Base-by-base conservation (phyloP, 2,113 vertebrate species). In the Cranoglanis bouderius region DNA sequence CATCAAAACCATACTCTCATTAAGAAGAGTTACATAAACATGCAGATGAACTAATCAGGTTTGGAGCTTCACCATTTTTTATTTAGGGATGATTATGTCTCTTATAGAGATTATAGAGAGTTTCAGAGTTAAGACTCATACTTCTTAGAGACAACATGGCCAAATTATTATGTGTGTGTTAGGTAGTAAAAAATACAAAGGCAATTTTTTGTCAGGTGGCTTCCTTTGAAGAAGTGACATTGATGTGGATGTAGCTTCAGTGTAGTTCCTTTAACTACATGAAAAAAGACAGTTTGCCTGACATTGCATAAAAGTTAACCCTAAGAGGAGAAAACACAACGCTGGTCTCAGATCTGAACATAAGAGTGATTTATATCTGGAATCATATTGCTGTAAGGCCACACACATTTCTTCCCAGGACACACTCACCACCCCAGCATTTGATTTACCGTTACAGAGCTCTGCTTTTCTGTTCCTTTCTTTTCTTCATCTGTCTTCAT, bases 321-420 rank as follows among this genome's bases (percentile, higher is more conserved):
- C 40, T 85, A 72, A 70, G 51, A 53, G 70, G 49, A 88, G 63
- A 43, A 70, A 32, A 51, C 26, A 63, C 18, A 77, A 78, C 80
- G 55, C 10, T 82, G 29, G 51, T 82, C 14, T 59, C 4, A 84
- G 35, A 53, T 67, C 32, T 59, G 70, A 32, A 40, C 14, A 18
- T 38, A 38, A 38, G 72, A 43, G 72, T 43, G 38, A 43, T 43
- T 26, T 43, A 43, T 75, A 75, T 24, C 72, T 75, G 19, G 8
- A 12, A 43, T 40, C 38, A 43, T 75, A 75, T 43, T 75, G 0
- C 9, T 75, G 38, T 75, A 43, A 24, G 19, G 72, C 19, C 19
- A 75, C 72, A 75, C 38, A 26, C 21, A 35, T 43, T 72, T 46
- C 70, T 74, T 40, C 70, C 38, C 19, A 75, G 72, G 38, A 43